Base-by-base conservation (phyloP, 2,888 invertebrate species). In the Octodonta nipae region DNA sequence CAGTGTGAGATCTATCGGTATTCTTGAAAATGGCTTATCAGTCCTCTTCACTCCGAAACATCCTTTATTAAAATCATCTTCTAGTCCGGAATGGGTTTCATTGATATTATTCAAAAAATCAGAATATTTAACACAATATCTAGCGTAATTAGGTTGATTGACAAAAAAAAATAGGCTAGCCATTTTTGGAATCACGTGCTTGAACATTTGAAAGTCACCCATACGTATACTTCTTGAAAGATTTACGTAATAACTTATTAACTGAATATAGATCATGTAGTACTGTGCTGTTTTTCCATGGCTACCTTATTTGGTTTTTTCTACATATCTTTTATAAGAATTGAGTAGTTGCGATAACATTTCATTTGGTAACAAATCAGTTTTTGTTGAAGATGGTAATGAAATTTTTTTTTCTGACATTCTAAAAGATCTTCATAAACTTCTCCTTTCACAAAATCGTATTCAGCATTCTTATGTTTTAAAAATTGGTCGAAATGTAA, bases 181-280 rank as follows among this genome's bases (percentile, higher is more conserved):
- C n/a, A 33, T 30, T 29, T 29, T 48, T 4, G 44, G 34, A 15
- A 55, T 35, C 13, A 45, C 30, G 15, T 46, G 40, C 33, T 42
- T 39, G 17, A 44, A 52, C 15, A 54, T 32, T 25, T 49, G 34
- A 30, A 54, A 45, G 41, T 56, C 42, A 10, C 43, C 39, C 25
- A 41, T 49, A 22, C 54, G 34, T 31, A 55, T 46, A 26, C 52
- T 53, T 32, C 43, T 38, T 11, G 37, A 38, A 7, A 55, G 38
- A 7, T 35, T 30, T 1, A 47, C 28, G 32, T 50, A 55, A 30
- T 49, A 39, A 32, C 46, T 38, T 4, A 54, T 31, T 4, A 50
- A 39, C 13, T 49, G 28, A 4, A 50, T 38, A 33, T 50, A 49
- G 6, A 41, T 44, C 29, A 47, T 42, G 30, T 46, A 53, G 36